Percentiles rank a stretch among this genome's conserved stretches.
Evolutionary conservation across 2,797 vertebrate species (phyloP).

Genomic region (Muscicapa comitata): DNA sequence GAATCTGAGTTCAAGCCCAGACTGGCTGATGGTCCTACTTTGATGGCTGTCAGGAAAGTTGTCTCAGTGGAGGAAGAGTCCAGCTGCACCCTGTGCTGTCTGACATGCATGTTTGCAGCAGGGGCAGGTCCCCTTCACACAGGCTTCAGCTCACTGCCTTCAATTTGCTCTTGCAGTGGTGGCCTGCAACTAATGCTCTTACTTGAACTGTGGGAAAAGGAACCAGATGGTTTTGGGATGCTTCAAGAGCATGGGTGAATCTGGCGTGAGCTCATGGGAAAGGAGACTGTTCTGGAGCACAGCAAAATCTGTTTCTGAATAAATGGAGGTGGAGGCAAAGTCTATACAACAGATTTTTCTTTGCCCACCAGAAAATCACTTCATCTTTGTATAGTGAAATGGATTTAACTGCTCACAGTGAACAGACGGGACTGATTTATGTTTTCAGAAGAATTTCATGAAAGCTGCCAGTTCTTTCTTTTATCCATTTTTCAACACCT

Average conservation of each 20-base stretch:
- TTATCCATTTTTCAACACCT: background rate
- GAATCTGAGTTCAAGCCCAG: background rate
- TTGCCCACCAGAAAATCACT: background rate
- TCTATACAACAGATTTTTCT: background rate
- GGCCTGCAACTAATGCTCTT: background rate
- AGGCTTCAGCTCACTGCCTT: background rate
- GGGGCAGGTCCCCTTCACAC: background rate
- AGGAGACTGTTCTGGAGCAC: background rate
- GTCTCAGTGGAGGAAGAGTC: background rate
- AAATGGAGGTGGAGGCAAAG: background rate
- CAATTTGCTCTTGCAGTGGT: background rate
- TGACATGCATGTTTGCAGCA: background rate
- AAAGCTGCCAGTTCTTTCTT: slow-evolving; percentile 25
- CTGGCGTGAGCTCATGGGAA: background rate
- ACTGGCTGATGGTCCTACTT: background rate
- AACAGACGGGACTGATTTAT: slow-evolving; percentile 13
- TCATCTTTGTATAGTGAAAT: background rate
- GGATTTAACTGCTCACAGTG: background rate
- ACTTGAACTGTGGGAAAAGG: background rate
- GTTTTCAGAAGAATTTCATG: slow-evolving; percentile 1
- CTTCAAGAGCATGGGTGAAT: background rate
- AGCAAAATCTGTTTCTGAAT: background rate
- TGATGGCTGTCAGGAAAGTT: background rate
- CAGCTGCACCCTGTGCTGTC: accelerated
- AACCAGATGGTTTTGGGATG: background rate